A percentile compares a stretch with the other conserved stretches of the same genome.
Conservation (phyloP, 2,888 invertebrate species). For the Gasteruption jaculator region DNA sequence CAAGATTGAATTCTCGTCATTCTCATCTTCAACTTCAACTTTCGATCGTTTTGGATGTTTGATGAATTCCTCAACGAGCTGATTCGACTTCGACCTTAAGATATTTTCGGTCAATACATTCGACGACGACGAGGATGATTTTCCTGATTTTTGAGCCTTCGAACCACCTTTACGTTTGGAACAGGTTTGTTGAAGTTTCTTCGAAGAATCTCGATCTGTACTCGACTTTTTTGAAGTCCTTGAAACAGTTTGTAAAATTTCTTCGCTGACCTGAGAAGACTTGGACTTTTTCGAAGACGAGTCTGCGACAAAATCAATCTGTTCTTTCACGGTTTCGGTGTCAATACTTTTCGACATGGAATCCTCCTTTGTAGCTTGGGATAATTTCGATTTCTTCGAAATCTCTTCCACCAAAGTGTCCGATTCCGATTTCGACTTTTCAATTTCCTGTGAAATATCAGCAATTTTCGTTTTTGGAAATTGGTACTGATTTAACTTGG, state of each 20-base stretch:
- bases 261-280: slow-evolving; percentile 31
- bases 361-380: slow-evolving; percentile 20
- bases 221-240: slow-evolving; percentile 31
- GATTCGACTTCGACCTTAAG: slow-evolving; percentile 30
- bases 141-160: slow-evolving; percentile 38
- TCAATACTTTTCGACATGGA: slow-evolving; percentile 17
- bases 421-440: slow-evolving; percentile 39
- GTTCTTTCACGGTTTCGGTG: slow-evolving; percentile 19
- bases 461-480: slow-evolving; percentile 22
- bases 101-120: slow-evolving; percentile 32
- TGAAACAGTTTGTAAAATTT: slow-evolving; percentile 23
- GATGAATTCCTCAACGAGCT: slow-evolving; percentile 31
- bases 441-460: slow-evolving; percentile 18
- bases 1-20: slow-evolving; percentile 24
- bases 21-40: slow-evolving; percentile 30
- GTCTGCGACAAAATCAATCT: slow-evolving; percentile 23
- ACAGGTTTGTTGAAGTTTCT: slow-evolving; percentile 32
- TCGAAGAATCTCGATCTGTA: slow-evolving; percentile 31
- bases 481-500: slow-evolving; percentile 24
- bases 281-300: slow-evolving; percentile 27
- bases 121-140: no score
- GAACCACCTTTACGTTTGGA: slow-evolving; percentile 42
- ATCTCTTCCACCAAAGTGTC: slow-evolving; percentile 44
- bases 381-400: slow-evolving; percentile 37
- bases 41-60: slow-evolving; percentile 40